phyloP scores from a whole-genome alignment of 2,113 vertebrate species.

The Lophura nycthemera region DNA sequence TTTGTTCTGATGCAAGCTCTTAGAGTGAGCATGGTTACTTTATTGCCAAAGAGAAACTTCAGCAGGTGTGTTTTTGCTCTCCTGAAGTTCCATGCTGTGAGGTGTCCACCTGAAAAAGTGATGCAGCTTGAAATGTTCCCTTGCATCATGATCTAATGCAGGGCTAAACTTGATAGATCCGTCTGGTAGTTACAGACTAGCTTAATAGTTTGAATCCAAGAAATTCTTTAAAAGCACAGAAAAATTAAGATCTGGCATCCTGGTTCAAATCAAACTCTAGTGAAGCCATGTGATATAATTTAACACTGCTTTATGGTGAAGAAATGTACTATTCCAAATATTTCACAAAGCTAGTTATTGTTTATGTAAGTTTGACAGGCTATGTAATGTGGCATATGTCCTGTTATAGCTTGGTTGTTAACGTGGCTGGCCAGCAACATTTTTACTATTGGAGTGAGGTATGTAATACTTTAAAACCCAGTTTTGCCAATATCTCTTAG shows the following conservation, averaged over 20 bases:
- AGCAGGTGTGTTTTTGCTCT: not conserved
- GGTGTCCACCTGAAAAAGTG: not conserved
- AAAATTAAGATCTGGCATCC: not conserved
- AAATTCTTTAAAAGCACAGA: not conserved
- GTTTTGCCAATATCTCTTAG: not conserved
- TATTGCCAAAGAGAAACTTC: not conserved
- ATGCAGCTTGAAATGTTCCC: not conserved
- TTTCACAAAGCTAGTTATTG: not conserved
- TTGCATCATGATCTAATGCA: rapidly evolving
- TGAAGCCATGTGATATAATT: not conserved
- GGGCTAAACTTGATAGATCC: not conserved
- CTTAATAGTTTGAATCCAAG: not conserved
- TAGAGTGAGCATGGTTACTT: not conserved
- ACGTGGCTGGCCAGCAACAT: rapidly evolving
- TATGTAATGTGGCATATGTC: not conserved
- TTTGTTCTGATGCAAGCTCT: not conserved
- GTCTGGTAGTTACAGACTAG: not conserved
- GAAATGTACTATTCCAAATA: not conserved
- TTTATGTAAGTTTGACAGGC: not conserved
- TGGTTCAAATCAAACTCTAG: not conserved
- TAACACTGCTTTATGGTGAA: not conserved
- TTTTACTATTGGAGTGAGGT: not conserved
- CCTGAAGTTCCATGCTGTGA: not conserved
- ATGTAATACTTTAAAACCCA: not conserved
- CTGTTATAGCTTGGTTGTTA: not conserved